These are phyloP conservation scores for Volucella inflata DNA, from an alignment of 2,888 invertebrate genomes.

Conservation along the genomic window DNA sequence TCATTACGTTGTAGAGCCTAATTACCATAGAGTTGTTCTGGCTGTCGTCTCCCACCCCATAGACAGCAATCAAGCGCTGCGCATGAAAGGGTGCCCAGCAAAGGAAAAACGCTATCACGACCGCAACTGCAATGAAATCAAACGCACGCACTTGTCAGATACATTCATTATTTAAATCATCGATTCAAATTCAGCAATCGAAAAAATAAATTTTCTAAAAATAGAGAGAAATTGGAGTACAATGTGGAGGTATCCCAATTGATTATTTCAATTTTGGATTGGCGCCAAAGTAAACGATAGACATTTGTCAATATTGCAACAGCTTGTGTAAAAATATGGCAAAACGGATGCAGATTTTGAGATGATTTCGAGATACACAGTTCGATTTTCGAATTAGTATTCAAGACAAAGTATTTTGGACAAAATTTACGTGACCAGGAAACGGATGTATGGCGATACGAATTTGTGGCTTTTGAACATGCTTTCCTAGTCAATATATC, in stretches of 20 bases:
- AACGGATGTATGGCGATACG: too few species aligned
- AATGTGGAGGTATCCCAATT: background rate
- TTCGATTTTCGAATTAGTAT: background rate
- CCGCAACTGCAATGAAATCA: conserved; percentile 88
- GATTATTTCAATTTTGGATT: conserved; percentile 8
- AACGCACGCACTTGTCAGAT: conserved; percentile 81
- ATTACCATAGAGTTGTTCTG: conserved; percentile 74
- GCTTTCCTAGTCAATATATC: too few species aligned
- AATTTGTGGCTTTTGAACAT: too few species aligned
- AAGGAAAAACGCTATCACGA: conserved; percentile 94
- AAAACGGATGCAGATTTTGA: background rate
- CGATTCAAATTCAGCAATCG: conserved; percentile 10
- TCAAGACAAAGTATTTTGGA: too few species aligned
- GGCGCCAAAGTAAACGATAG: conserved; percentile 20
- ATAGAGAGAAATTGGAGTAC: background rate
- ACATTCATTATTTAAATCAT: conserved; percentile 18
- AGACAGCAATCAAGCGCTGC: conserved; percentile 90
- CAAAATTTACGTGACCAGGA: too few species aligned
- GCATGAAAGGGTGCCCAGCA: conserved; percentile 98
- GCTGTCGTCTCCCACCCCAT: conserved; percentile 81
- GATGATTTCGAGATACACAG: background rate
- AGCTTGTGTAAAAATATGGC: too few species aligned
- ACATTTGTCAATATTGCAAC: conserved; percentile 1
- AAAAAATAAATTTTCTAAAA: background rate
- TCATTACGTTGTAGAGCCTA: conserved; percentile 83